Conservation (phyloP, 2,888 invertebrate species). For the Phortica magna region DNA sequence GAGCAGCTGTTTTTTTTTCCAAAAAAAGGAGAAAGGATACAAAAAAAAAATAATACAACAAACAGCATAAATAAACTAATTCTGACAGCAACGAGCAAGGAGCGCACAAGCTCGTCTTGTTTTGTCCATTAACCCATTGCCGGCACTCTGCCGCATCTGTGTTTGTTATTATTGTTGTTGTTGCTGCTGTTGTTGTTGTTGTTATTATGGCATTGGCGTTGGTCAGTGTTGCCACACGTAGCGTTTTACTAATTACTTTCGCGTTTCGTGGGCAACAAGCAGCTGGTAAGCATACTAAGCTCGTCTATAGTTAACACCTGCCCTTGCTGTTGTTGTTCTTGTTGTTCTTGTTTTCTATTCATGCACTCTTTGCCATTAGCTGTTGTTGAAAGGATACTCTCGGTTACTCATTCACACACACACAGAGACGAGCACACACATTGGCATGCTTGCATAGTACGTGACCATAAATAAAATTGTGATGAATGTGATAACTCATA, state of each 20-base stretch:
- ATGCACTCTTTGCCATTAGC: neutral
- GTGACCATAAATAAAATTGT: constrained; percentile 25
- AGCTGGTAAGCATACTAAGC: neutral
- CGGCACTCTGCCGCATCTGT: neutral
- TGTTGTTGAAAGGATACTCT: neutral
- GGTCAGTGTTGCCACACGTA: constrained; percentile 11
- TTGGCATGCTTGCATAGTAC: neutral
- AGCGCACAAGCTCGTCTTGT: constrained; percentile 7
- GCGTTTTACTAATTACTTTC: constrained; percentile 29
- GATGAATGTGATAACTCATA: neutral
- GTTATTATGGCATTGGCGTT: neutral
- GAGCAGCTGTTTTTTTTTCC: constrained; percentile 6
- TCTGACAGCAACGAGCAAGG: neutral
- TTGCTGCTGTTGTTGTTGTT: neutral
- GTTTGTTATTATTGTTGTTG: neutral
- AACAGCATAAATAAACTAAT: constrained; percentile 28
- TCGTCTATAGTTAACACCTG: neutral
- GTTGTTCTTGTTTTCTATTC: neutral
- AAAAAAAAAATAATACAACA: neutral
- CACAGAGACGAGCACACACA: neutral
- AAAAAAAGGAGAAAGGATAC: neutral
- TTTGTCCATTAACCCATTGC: constrained; percentile 24
- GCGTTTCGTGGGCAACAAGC: neutral
- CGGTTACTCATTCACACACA: too few species aligned
- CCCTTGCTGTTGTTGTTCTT: neutral